Evolutionary conservation across 1,140 invertebrate species (phyloP).

Genomic region (Procambarus virginalis): DNA sequence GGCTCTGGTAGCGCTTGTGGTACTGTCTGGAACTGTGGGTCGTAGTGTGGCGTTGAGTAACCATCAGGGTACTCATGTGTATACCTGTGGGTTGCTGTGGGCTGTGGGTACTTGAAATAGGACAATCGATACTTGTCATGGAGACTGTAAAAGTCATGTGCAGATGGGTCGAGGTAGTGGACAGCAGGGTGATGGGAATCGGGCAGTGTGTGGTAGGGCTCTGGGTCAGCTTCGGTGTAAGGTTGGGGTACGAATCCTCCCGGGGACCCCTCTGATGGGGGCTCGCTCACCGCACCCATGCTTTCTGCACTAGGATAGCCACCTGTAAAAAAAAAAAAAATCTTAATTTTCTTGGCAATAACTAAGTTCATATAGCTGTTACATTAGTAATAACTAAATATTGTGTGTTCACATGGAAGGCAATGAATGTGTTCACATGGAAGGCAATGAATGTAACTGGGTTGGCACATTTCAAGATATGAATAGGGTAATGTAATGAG

Average conservation of each 20-base stretch:
- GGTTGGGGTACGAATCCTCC: slow-evolving; percentile 63
- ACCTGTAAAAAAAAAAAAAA: slow-evolving; percentile 52
- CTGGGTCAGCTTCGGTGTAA: slow-evolving; percentile 59
- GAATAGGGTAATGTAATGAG: too few relatives aligned
- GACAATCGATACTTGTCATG: slow-evolving; percentile 68
- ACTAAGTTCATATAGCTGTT: too few relatives aligned
- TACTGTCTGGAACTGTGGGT: slow-evolving; percentile 70
- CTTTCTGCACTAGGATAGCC: slow-evolving; percentile 62
- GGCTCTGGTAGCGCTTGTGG: slow-evolving; percentile 67
- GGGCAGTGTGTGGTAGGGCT: slow-evolving; percentile 63
- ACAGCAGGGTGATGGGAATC: slow-evolving; percentile 58
- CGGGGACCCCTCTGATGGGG: slow-evolving; percentile 67
- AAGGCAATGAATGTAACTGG: too few relatives aligned
- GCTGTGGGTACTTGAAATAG: slow-evolving; percentile 69
- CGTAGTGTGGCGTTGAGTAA: slow-evolving; percentile 67
- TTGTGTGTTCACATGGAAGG: too few relatives aligned
- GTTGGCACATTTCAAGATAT: too few relatives aligned
- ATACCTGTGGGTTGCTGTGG: slow-evolving; percentile 61
- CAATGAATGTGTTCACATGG: too few relatives aligned
- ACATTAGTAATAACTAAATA: too few relatives aligned
- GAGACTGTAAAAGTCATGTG: slow-evolving; percentile 68
- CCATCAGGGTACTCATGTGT: slow-evolving; percentile 67
- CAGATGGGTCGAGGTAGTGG: slow-evolving; percentile 63
- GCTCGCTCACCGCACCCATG: slow-evolving; percentile 67
- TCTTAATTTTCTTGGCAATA: neutral